A percentile compares a stretch with the other conserved stretches of the same genome.
Evolutionary conservation across 1,140 invertebrate genomes (phyloP).

Genomic region (Mesaphorura yosii): DNA sequence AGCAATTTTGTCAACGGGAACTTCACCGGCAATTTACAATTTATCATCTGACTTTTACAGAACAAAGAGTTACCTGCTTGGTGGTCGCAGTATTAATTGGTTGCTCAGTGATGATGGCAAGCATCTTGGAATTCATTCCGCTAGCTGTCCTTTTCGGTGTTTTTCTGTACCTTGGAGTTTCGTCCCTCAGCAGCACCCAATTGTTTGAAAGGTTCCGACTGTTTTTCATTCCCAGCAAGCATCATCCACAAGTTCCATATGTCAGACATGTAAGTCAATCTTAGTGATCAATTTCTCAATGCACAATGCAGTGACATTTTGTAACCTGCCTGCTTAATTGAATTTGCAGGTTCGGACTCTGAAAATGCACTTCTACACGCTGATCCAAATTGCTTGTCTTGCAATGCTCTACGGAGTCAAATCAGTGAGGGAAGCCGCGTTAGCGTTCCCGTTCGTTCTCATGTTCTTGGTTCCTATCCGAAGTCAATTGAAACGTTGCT

Average conservation of each 20-base stretch:
- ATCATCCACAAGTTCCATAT: slow-evolving; percentile 41
- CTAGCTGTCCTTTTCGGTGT: slow-evolving; percentile 55
- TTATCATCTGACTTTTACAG: slow-evolving; percentile 36
- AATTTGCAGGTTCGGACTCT: slow-evolving; percentile 66
- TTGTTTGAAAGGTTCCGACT: slow-evolving; percentile 47
- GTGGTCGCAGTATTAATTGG: slow-evolving; percentile 61
- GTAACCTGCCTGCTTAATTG: no score
- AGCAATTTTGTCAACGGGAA: neutral
- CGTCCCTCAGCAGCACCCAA: slow-evolving; percentile 48
- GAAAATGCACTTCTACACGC: slow-evolving; percentile 85
- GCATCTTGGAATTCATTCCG: slow-evolving; percentile 46
- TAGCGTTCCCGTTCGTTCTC: slow-evolving; percentile 85
- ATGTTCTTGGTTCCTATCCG: slow-evolving; percentile 80
- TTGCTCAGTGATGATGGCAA: slow-evolving; percentile 69
- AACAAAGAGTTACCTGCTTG: slow-evolving; percentile 65
- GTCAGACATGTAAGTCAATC: slow-evolving; percentile 20
- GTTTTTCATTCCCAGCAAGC: slow-evolving; percentile 52
- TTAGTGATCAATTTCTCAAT: neutral
- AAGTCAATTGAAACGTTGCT: slow-evolving; percentile 57
- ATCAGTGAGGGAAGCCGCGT: slow-evolving; percentile 62
- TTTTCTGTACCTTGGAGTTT: slow-evolving; percentile 55
- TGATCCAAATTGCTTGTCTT: slow-evolving; percentile 68
- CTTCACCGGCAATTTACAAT: neutral
- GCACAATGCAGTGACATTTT: no score
- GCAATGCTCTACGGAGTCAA: slow-evolving; percentile 73